A percentile compares a stretch with the other conserved stretches of the same genome.
Evolutionary conservation across 2,888 invertebrate species (phyloP).

Genomic region (Tolmerus cingulatus): DNA sequence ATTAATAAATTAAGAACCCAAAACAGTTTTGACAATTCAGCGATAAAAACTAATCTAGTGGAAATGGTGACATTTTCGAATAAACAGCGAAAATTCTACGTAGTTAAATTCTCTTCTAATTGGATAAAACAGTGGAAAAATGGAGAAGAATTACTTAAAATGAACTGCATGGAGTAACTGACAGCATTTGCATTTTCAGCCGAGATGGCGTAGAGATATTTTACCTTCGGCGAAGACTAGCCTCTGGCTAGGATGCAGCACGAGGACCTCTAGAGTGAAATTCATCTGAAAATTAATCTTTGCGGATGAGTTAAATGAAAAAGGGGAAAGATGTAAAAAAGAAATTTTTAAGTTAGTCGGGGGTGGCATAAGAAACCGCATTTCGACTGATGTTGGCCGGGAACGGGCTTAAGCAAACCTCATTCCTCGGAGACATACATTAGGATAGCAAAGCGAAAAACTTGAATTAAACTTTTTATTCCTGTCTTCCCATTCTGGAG

Average conservation of each 20-base stretch:
- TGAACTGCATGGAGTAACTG: background rate
- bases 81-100: background rate
- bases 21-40: background rate
- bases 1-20: background rate
- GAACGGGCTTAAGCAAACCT: constrained; percentile 1
- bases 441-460: background rate
- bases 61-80: background rate
- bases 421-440: background rate
- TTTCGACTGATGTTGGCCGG: background rate
- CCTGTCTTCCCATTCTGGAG: background rate
- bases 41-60: background rate
- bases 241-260: background rate
- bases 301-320: constrained; percentile 19
- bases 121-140: background rate
- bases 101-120: background rate
- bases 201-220: background rate
- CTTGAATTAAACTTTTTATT: constrained; percentile 38
- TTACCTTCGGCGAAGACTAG: background rate
- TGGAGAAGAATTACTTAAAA: background rate
- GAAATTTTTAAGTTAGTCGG: background rate
- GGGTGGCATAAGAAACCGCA: background rate
- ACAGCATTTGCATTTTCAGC: background rate
- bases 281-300: constrained; percentile 40
- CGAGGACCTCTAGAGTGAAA: constrained; percentile 7
- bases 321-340: background rate